phyloP scores from a whole-genome alignment of 2,797 vertebrate species.

The Prionace glauca region DNA sequence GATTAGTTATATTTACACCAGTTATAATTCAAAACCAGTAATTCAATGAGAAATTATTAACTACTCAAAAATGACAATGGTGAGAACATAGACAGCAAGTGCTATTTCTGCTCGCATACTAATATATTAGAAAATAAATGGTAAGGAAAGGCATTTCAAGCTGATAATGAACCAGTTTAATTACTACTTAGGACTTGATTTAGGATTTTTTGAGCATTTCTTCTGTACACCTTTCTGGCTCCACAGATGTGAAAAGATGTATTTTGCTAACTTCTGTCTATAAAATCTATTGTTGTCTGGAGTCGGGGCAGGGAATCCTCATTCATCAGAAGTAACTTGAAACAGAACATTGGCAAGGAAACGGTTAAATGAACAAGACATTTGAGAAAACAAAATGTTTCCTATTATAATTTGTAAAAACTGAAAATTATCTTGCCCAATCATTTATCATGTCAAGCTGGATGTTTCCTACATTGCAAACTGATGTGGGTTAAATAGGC shows the following conservation, averaged over 20 bases:
- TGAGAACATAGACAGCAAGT: not conserved
- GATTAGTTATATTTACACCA: not conserved
- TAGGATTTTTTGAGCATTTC: not conserved
- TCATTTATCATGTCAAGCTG: not conserved
- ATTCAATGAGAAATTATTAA: not conserved
- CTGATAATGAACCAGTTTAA: not conserved
- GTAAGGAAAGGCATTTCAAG: not conserved
- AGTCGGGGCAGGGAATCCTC: not conserved
- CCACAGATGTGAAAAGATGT: not conserved
- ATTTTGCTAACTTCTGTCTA: not conserved
- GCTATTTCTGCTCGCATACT: too few species aligned
- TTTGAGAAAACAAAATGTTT: not conserved
- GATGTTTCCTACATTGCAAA: not conserved
- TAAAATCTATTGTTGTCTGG: not conserved
- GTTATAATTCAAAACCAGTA: not conserved
- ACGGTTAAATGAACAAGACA: not conserved
- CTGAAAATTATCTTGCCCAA: not conserved
- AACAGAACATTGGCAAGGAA: not conserved
- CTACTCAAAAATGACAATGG: not conserved
- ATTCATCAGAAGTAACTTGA: not conserved
- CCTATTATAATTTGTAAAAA: not conserved
- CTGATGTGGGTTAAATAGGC: not conserved
- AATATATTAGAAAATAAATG: not conserved
- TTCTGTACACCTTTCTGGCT: not conserved
- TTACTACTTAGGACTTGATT: not conserved